Evolutionary conservation across 2,113 vertebrate genomes (phyloP).

Genomic region (Chlamydotis undulata): DNA sequence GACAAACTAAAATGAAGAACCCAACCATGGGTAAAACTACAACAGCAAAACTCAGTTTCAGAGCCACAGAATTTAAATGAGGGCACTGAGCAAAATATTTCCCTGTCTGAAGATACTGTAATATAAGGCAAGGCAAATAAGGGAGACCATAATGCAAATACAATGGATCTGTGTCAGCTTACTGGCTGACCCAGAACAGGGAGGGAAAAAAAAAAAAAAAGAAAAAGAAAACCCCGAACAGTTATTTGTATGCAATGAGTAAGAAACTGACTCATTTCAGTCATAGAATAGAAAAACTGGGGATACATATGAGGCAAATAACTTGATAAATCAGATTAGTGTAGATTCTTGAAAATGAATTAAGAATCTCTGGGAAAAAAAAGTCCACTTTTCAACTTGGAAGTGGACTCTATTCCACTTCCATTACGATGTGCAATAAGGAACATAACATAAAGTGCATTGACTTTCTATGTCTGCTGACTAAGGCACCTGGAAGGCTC

Average conservation of each 20-base stretch:
- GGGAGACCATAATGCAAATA: neutral
- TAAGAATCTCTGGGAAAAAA: neutral
- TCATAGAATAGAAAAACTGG: neutral
- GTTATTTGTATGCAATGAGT: neutral
- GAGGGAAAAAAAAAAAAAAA: neutral
- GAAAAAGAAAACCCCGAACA: neutral
- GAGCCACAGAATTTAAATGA: neutral
- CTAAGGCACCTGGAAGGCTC: neutral
- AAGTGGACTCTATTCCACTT: no score
- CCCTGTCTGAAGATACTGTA: neutral
- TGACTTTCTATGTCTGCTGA: neutral
- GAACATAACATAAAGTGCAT: neutral
- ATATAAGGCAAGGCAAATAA: neutral
- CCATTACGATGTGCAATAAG: neutral
- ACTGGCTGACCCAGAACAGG: neutral
- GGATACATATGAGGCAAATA: neutral
- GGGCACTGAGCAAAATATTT: neutral
- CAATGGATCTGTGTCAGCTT: neutral
- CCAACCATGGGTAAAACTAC: neutral
- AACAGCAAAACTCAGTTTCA: neutral
- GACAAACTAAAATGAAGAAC: neutral
- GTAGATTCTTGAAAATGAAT: neutral
- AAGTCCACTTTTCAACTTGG: neutral
- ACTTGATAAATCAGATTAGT: neutral
- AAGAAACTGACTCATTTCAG: neutral